A percentile compares a stretch with the other conserved stretches of the same genome.
phyloP scores from a whole-genome alignment of 1,140 invertebrate genomes.

The Drosophila kikkawai region DNA sequence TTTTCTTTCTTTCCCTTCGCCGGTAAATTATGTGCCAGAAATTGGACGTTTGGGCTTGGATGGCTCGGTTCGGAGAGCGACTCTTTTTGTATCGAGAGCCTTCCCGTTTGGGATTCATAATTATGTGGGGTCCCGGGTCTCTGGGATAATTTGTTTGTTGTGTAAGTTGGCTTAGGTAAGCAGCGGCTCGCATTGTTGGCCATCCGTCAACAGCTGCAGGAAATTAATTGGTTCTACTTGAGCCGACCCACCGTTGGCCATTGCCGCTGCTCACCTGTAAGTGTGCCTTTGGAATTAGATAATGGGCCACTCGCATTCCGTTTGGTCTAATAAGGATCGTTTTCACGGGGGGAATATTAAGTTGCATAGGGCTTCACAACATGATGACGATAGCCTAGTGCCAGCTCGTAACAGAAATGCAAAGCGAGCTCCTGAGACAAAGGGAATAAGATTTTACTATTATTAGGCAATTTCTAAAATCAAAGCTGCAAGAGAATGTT shows the following conservation, averaged over 20 bases:
- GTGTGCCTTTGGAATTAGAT: slow-evolving; percentile 13
- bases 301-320: slow-evolving; percentile 9
- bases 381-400: background rate
- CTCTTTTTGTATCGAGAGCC: slow-evolving; percentile 56
- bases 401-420: background rate
- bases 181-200: slow-evolving; percentile 30
- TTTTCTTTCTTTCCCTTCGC: slow-evolving; percentile 60
- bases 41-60: slow-evolving; percentile 63
- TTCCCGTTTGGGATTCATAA: slow-evolving; percentile 59
- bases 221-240: slow-evolving; percentile 48
- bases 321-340: slow-evolving; percentile 7
- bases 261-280: slow-evolving; percentile 19
- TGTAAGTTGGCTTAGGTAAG: slow-evolving; percentile 58
- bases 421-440: background rate
- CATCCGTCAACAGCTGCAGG: slow-evolving; percentile 56
- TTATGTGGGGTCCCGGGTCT: slow-evolving; percentile 57
- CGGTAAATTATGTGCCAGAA: slow-evolving; percentile 76
- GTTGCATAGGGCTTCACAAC: slow-evolving; percentile 5
- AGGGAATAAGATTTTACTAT: background rate
- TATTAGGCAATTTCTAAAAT: slow-evolving; percentile 3
- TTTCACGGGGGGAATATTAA: slow-evolving; percentile 7
- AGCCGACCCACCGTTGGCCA: slow-evolving; percentile 1
- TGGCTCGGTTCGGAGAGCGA: slow-evolving; percentile 21
- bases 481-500: background rate
- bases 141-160: slow-evolving; percentile 76